A percentile compares a stretch with the other conserved stretches of the same genome.
phyloP scores from a whole-genome alignment of 2,888 invertebrate genomes.

The Crocallis elinguaria region DNA sequence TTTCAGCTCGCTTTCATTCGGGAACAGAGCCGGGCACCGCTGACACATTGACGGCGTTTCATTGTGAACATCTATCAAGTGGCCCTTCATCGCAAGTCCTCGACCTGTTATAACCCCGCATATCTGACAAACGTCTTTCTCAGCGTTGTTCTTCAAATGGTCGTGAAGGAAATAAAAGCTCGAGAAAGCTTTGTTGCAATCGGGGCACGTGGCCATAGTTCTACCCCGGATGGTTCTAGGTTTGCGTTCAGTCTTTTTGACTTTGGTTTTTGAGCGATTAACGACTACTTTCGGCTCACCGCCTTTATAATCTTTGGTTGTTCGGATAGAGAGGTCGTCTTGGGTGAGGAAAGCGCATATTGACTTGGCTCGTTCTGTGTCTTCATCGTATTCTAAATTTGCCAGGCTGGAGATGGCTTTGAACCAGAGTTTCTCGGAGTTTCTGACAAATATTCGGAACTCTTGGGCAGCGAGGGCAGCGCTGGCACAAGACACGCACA shows the following conservation, averaged over 20 bases:
- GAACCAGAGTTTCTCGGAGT: constrained; percentile 60
- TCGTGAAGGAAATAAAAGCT: constrained; percentile 64
- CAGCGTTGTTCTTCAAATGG: constrained; percentile 71
- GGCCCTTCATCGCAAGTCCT: constrained; percentile 61
- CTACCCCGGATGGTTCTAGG: constrained; percentile 52
- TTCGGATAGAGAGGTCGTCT: constrained; percentile 55
- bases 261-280: constrained; percentile 52
- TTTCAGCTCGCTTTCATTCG: constrained; percentile 47
- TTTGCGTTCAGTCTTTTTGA: constrained; percentile 46
- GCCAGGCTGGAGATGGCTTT: constrained; percentile 54
- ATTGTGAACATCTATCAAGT: constrained; percentile 55
- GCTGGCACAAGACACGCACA: constrained; percentile 63
- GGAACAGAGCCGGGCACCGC: constrained; percentile 62
- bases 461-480: constrained; percentile 65
- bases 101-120: constrained; percentile 60
- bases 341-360: constrained; percentile 61
- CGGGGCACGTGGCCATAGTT: constrained; percentile 59
- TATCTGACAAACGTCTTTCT: constrained; percentile 65
- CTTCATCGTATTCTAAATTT: constrained; percentile 30
- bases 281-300: constrained; percentile 53
- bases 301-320: constrained; percentile 55
- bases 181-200: constrained; percentile 65
- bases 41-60: constrained; percentile 52
- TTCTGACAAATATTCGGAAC: constrained; percentile 60
- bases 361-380: constrained; percentile 46